Evolutionary conservation across 2,113 vertebrate genomes (phyloP).

Genomic region (Pseudorhombus dupliciocellatus): DNA sequence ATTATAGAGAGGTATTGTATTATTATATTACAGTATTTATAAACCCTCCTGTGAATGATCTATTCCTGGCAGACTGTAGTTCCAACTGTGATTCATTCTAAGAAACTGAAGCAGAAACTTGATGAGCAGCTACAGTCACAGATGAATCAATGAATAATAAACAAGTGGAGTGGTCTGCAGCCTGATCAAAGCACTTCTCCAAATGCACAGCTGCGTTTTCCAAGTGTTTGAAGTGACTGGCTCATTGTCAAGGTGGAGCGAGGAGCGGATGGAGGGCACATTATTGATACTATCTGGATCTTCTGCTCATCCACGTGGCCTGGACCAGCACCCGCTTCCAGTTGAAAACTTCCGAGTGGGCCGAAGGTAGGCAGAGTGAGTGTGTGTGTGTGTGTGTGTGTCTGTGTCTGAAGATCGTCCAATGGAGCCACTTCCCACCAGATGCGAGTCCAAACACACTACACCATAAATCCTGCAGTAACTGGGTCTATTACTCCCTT

Average conservation of each 20-base stretch:
- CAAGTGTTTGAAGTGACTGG: constrained; percentile 79
- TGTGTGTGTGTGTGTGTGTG: constrained; percentile 33
- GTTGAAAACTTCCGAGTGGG: constrained; percentile 73
- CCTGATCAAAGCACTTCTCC: constrained; percentile 73
- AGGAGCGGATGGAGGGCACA: constrained; percentile 52
- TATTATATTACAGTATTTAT: background rate
- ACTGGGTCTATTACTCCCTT: constrained; percentile 48
- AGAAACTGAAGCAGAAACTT: constrained; percentile 21
- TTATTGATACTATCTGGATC: constrained; percentile 57
- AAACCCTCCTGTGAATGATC: background rate
- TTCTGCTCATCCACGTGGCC: constrained; percentile 44
- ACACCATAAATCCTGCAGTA: constrained; percentile 68
- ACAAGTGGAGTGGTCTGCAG: constrained; percentile 21
- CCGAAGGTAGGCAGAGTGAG: constrained; percentile 58
- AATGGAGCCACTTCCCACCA: constrained; percentile 58
- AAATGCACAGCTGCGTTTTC: constrained; percentile 63
- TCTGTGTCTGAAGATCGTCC: constrained; percentile 58
- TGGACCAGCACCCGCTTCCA: constrained; percentile 49
- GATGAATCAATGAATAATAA: constrained; percentile 50
- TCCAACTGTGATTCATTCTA: constrained; percentile 17
- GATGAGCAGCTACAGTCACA: constrained; percentile 27
- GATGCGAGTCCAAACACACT: constrained; percentile 66
- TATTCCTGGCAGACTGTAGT: background rate
- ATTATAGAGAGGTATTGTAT: no score
- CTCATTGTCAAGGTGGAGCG: constrained; percentile 61